A percentile compares a stretch with the other conserved stretches of the same genome.
phyloP scores from a whole-genome alignment of 30 jellyfish, hydroid and myxozoan species.

The Cassiopea andromeda region DNA sequence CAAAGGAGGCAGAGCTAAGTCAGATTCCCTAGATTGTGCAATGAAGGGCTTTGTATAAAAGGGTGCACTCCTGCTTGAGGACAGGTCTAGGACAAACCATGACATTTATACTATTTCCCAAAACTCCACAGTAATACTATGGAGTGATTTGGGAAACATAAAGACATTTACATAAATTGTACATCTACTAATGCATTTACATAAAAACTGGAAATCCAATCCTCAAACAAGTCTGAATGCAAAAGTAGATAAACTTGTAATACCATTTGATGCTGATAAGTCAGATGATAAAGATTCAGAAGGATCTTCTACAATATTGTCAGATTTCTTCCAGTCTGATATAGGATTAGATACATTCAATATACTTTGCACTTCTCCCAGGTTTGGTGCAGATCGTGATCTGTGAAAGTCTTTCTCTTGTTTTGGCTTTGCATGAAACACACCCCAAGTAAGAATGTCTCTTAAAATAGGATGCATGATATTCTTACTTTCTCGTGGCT shows the following conservation, averaged over 20 bases:
- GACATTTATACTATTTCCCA: too few species aligned
- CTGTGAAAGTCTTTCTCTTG: conserved; percentile 48
- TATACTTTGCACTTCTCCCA: neutral
- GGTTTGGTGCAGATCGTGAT: conserved; percentile 60
- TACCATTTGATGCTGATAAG: neutral
- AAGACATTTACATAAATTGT: too few species aligned
- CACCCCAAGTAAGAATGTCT: conserved; percentile 52
- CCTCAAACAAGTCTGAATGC: neutral
- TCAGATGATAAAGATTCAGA: conserved; percentile 11
- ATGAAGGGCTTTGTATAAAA: too few species aligned
- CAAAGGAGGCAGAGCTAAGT: too few species aligned
- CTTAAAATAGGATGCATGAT: conserved; percentile 59
- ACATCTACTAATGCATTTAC: neutral
- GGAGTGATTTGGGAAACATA: too few species aligned
- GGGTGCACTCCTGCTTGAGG: too few species aligned
- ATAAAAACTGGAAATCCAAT: neutral
- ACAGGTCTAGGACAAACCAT: too few species aligned
- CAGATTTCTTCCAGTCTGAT: too few species aligned
- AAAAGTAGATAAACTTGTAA: neutral
- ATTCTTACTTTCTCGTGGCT: conserved; percentile 1
- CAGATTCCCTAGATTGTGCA: too few species aligned
- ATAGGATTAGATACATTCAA: neutral
- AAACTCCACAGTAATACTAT: too few species aligned
- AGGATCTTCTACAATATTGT: conserved; percentile 6
- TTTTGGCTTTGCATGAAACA: conserved; percentile 17